These are phyloP conservation scores for Rhyacophila evoluta DNA, from an alignment of 2,888 invertebrate genomes.

Conservation along the genomic window DNA sequence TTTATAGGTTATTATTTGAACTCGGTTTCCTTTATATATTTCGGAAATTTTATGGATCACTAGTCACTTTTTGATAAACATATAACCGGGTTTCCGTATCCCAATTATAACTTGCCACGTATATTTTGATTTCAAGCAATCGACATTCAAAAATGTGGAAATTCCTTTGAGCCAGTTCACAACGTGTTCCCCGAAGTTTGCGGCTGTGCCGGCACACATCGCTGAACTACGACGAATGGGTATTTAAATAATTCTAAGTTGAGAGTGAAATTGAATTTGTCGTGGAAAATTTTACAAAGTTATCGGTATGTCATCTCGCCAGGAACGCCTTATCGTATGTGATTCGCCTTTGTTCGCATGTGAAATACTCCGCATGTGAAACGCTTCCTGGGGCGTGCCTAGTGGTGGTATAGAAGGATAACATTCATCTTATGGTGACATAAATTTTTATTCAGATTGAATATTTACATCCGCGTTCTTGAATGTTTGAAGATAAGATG, in stretches of 20 bases:
- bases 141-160: no score
- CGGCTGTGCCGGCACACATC: not conserved
- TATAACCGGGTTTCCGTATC: no score
- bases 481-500: no score
- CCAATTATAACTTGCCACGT: no score
- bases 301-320: constrained; percentile 8
- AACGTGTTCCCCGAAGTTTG: not conserved
- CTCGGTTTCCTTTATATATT: no score
- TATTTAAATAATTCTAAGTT: constrained; percentile 22
- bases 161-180: no score
- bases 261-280: not conserved
- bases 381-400: not conserved
- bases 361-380: not conserved
- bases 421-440: not conserved
- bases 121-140: no score
- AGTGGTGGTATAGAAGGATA: not conserved
- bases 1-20: no score
- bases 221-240: not conserved
- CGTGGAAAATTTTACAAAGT: not conserved
- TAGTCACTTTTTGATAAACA: no score
- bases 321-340: not conserved
- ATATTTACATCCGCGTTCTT: no score
- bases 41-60: no score
- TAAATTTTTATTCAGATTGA: not conserved
- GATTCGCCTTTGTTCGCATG: constrained; percentile 2